A percentile compares a stretch with the other conserved stretches of the same genome.
phyloP scores from a whole-genome alignment of 2,797 vertebrate genomes.

The Artibeus lituratus region DNA sequence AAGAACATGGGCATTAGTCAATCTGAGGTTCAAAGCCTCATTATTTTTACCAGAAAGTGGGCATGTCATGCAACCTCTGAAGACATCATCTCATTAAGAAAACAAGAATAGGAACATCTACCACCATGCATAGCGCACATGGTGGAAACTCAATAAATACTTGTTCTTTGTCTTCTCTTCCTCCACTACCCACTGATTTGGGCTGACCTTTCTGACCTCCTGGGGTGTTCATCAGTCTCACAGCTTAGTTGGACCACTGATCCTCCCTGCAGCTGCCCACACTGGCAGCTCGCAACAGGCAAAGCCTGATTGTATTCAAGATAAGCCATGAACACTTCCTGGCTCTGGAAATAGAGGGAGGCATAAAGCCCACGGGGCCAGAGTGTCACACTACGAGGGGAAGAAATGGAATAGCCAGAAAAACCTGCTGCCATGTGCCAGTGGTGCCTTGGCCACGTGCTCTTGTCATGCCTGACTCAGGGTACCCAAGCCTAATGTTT shows the following conservation, averaged over 20 bases:
- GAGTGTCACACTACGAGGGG: neutral
- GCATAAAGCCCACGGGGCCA: neutral
- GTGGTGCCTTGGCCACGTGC: neutral
- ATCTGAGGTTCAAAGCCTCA: neutral
- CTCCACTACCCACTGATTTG: no score
- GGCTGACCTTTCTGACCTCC: neutral
- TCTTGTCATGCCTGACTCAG: neutral
- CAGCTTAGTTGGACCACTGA: neutral
- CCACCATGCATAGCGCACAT: accelerated
- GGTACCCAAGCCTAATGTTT: constrained; percentile 20
- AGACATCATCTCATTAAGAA: neutral
- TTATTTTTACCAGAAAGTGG: neutral
- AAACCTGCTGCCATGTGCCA: accelerated
- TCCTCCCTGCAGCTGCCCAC: neutral
- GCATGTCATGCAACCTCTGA: neutral
- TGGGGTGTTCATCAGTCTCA: neutral
- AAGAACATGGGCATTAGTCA: neutral
- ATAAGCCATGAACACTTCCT: neutral
- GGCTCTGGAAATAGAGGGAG: neutral
- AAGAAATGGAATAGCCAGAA: neutral
- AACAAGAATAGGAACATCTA: neutral
- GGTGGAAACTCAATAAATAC: neutral
- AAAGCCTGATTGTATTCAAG: neutral
- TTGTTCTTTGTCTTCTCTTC: neutral
- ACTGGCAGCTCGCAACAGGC: neutral